A percentile compares a stretch with the other conserved stretches of the same genome.
These are phyloP conservation scores for Burhinus oedicnemus DNA, from an alignment of 2,113 vertebrate genomes.

Conservation along the genomic window DNA sequence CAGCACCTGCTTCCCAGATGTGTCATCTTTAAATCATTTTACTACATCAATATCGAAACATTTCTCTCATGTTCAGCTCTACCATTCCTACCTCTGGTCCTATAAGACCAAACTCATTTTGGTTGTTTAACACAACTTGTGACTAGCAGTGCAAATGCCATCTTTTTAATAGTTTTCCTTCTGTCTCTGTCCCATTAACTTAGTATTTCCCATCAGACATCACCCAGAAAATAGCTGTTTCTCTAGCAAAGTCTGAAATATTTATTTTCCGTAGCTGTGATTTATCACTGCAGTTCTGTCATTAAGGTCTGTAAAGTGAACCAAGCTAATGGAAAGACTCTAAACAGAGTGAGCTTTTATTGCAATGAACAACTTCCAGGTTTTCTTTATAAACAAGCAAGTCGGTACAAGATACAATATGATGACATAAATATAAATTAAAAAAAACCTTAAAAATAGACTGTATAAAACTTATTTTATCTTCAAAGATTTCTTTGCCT, in stretches of 20 bases:
- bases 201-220: neutral
- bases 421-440: neutral
- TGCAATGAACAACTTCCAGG: neutral
- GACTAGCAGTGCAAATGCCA: neutral
- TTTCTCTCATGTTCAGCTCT: neutral
- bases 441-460: neutral
- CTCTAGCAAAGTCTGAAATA: neutral
- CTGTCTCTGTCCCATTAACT: neutral
- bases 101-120: neutral
- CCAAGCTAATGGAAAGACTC: neutral
- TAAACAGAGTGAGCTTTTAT: neutral
- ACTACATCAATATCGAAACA: neutral
- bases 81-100: neutral
- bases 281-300: neutral
- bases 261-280: neutral
- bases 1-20: neutral
- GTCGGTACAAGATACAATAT: neutral
- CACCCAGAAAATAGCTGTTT: neutral
- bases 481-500: neutral
- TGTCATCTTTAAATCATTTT: neutral
- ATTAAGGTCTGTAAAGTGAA: neutral
- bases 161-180: neutral
- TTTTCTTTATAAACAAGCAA: neutral
- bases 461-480: neutral
- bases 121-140: neutral